Conservation (phyloP, 2,113 vertebrate genomes). For the Ascaphus truei region DNA sequence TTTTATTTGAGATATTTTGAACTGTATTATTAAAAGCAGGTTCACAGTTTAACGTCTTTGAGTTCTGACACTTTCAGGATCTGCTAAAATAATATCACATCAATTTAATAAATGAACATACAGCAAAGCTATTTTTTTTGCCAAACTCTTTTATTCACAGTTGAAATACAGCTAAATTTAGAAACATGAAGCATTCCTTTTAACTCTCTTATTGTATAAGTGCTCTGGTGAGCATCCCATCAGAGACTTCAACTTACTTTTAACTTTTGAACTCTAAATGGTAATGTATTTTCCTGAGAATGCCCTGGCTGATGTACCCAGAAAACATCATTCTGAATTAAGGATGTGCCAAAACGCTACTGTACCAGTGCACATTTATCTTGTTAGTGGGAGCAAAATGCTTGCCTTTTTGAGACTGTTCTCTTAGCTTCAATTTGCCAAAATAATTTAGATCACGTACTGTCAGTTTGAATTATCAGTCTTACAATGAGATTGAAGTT, state of each 20-base stretch:
- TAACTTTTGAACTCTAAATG: conserved; percentile 1
- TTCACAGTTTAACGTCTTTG: no score
- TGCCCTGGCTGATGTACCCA: not conserved
- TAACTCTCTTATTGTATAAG: not conserved
- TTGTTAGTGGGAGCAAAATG: conserved; percentile 1
- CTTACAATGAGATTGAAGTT: conserved; percentile 14
- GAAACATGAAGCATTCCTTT: no score
- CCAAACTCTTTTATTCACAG: no score
- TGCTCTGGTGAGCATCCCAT: not conserved
- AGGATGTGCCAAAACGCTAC: conserved; percentile 8
- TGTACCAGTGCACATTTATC: not conserved
- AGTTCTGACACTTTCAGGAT: no score
- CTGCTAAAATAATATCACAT: no score
- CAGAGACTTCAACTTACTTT: not conserved
- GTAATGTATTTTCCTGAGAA: not conserved
- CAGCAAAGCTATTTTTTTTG: no score
- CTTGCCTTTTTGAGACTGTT: not conserved
- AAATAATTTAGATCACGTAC: conserved; percentile 31
- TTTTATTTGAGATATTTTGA: no score
- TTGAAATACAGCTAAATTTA: no score
- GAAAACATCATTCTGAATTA: conserved; percentile 15
- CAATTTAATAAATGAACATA: no score
- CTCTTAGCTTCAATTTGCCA: conserved; percentile 28
- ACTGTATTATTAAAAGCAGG: no score
- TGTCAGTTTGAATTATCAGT: conserved; percentile 18